These are phyloP conservation scores for Caenorhabditis angaria DNA, from an alignment of 2,888 invertebrate genomes.

Conservation along the genomic window DNA sequence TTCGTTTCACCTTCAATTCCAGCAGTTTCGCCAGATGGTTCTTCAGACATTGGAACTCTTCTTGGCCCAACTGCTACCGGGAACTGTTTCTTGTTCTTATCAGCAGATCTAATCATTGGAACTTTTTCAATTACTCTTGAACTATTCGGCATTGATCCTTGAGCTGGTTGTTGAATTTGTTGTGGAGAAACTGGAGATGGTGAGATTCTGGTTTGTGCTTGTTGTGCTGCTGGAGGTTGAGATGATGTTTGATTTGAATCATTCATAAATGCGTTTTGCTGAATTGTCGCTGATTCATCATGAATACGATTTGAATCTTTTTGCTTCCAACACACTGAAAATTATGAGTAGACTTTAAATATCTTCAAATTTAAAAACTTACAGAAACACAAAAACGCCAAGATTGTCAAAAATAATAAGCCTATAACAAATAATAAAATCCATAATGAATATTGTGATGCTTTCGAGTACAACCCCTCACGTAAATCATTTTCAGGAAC, in stretches of 20 bases:
- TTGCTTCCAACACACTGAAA: constrained; percentile 39
- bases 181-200: background rate
- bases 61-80: constrained; percentile 27
- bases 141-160: background rate
- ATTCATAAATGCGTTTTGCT: constrained; percentile 35
- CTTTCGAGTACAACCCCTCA: constrained; percentile 12
- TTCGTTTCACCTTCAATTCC: constrained; percentile 10
- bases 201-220: background rate
- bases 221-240: background rate
- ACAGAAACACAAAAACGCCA: constrained; percentile 32
- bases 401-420: constrained; percentile 19
- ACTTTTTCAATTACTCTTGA: background rate
- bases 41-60: constrained; percentile 17
- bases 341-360: background rate
- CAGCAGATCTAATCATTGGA: background rate
- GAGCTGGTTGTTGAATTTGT: background rate
- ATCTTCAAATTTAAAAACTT: no score
- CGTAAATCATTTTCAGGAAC: constrained; percentile 12
- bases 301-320: constrained; percentile 26
- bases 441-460: constrained; percentile 14
- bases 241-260: constrained; percentile 5
- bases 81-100: constrained; percentile 10
- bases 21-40: constrained; percentile 9
- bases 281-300: constrained; percentile 14
- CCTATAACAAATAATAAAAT: constrained; percentile 31